Evolutionary conservation across 2,113 vertebrate species (phyloP).

Genomic region (Salminus brasiliensis): DNA sequence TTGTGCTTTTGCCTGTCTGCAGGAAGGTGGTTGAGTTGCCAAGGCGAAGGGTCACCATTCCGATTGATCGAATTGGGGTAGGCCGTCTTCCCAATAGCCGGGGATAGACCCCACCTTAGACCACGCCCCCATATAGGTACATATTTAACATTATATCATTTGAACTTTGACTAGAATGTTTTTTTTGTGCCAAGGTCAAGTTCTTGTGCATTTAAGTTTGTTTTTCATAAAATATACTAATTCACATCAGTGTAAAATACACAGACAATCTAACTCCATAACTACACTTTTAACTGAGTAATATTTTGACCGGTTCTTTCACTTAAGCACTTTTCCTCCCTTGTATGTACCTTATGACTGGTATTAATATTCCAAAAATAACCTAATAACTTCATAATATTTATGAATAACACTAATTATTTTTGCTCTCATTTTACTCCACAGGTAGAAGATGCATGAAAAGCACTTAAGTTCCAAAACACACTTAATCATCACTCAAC

Average conservation of each 20-base stretch:
- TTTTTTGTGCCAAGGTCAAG: too few species aligned
- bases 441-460: constrained; percentile 41
- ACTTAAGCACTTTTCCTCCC: too few species aligned
- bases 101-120: constrained; percentile 71
- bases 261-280: background rate
- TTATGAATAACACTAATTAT: background rate
- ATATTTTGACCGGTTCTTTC: too few species aligned
- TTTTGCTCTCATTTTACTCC: background rate
- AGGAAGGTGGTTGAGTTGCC: constrained; percentile 82
- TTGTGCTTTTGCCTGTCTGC: constrained; percentile 8
- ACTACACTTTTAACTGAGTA: too few species aligned
- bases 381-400: too few species aligned
- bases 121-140: constrained; percentile 55
- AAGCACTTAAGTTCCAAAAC: constrained; percentile 9
- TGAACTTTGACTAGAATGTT: too few species aligned
- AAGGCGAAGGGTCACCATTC: constrained; percentile 78
- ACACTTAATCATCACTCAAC: background rate
- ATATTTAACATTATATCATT: background rate
- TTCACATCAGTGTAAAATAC: too few species aligned
- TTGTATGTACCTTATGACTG: too few species aligned
- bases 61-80: constrained; percentile 86
- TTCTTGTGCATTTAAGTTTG: too few species aligned
- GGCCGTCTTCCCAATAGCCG: constrained; percentile 77
- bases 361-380: too few species aligned
- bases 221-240: too few species aligned